Evolutionary conservation across 2,888 invertebrate genomes (phyloP).

Genomic region (Atethmia centrago): DNA sequence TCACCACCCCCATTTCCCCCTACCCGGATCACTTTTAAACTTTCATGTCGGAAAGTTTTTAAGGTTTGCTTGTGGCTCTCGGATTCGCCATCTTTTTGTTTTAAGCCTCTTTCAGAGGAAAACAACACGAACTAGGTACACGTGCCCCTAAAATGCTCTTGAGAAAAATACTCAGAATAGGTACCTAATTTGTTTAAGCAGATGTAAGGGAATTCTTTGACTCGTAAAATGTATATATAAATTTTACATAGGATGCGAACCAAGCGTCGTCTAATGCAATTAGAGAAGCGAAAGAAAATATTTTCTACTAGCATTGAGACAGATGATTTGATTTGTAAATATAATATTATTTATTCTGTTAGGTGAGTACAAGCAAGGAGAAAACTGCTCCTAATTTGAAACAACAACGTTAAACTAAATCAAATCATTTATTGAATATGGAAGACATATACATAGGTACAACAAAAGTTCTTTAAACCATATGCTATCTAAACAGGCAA

Average conservation of each 20-base stretch:
- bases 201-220: conserved; percentile 65
- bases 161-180: conserved; percentile 53
- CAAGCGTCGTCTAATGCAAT: conserved; percentile 61
- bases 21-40: conserved; percentile 89
- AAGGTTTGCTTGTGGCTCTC: conserved; percentile 89
- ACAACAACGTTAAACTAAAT: background rate
- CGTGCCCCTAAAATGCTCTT: conserved; percentile 61
- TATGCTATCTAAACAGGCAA: too few relatives aligned
- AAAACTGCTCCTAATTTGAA: conserved; percentile 1
- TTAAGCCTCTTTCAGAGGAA: conserved; percentile 80
- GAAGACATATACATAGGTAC: too few relatives aligned
- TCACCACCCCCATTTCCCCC: conserved; percentile 66
- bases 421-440: too few relatives aligned
- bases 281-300: conserved; percentile 57
- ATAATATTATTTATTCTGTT: conserved; percentile 43
- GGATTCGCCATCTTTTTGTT: conserved; percentile 87
- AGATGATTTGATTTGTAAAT: conserved; percentile 56
- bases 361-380: conserved; percentile 13
- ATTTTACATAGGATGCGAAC: conserved; percentile 61
- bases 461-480: too few relatives aligned
- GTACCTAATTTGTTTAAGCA: conserved; percentile 60
- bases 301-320: conserved; percentile 45
- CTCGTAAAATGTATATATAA: conserved; percentile 59
- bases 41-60: conserved; percentile 90
- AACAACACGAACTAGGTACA: conserved; percentile 71